A percentile compares a stretch with the other conserved stretches of the same genome.
phyloP scores from a whole-genome alignment of 2,113 vertebrate species.

The Girardinichthys multiradiatus region DNA sequence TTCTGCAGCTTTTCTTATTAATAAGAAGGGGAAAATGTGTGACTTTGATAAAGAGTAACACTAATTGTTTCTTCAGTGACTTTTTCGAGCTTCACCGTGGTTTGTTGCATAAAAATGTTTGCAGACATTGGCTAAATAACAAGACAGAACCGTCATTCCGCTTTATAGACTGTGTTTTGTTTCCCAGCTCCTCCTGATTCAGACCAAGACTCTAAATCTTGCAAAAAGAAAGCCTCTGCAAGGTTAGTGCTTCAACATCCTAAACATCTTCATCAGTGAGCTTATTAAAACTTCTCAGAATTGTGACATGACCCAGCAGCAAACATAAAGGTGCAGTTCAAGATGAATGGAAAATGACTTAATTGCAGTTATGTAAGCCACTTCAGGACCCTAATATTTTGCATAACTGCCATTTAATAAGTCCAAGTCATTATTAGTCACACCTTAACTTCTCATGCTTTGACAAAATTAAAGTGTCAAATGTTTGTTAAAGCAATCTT shows the following conservation, averaged over 20 bases:
- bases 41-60: constrained; percentile 2
- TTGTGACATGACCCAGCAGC: background rate
- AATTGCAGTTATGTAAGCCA: background rate
- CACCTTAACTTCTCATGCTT: background rate
- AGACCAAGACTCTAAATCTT: background rate
- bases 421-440: background rate
- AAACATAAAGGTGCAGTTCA: background rate
- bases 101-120: background rate
- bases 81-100: background rate
- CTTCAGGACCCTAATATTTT: background rate
- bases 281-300: background rate
- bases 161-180: background rate
- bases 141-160: constrained; percentile 25
- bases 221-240: background rate
- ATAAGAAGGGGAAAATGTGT: constrained; percentile 12
- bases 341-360: background rate
- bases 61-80: background rate
- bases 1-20: background rate
- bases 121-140: too few relatives aligned
- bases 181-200: background rate
- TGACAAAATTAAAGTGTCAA: constrained; percentile 2
- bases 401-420: background rate
- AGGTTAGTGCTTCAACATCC: background rate
- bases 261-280: background rate
- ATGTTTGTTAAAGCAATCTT: background rate